Evolutionary conservation across 1,140 invertebrate species (phyloP).

Genomic region (Pogonomyrmex barbatus): DNA sequence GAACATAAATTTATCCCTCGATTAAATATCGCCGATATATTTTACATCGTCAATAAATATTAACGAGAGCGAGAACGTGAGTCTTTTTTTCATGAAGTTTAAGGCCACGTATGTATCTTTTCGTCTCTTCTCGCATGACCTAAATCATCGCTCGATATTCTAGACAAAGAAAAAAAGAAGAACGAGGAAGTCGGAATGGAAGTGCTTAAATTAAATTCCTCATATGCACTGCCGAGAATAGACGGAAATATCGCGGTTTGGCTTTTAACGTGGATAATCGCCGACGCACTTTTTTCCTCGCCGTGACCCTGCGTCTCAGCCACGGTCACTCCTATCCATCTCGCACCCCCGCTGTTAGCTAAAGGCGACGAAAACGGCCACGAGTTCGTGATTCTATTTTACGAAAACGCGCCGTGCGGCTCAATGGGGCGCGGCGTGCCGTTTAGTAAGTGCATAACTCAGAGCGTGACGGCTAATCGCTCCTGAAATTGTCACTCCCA

Average conservation of each 20-base stretch:
- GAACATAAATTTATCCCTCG: neutral
- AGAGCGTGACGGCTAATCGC: conserved; percentile 85
- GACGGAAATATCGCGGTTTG: conserved; percentile 34
- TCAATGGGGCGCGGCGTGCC: conserved; percentile 78
- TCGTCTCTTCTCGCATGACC: neutral
- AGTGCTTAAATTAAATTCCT: conserved; percentile 57
- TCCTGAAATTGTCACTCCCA: conserved; percentile 84
- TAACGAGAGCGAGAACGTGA: neutral
- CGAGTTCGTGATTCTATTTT: conserved; percentile 78
- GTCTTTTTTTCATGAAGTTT: neutral
- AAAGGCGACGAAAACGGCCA: conserved; percentile 63
- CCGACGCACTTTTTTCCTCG: conserved; percentile 55
- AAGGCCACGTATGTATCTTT: neutral
- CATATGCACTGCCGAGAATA: conserved; percentile 50
- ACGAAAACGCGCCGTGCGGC: conserved; percentile 73
- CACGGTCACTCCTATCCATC: conserved; percentile 64
- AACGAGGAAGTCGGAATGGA: neutral
- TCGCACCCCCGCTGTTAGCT: conserved; percentile 53
- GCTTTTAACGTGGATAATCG: conserved; percentile 71
- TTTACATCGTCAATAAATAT: neutral
- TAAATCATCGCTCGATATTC: conserved; percentile 33
- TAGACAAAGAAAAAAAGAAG: neutral
- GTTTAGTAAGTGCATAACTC: conserved; percentile 84
- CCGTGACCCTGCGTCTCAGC: conserved; percentile 28
- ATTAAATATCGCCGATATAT: neutral